These are phyloP conservation scores for Spinibarbus caldwelli DNA, from an alignment of 2,797 vertebrate genomes.

Conservation along the genomic window DNA sequence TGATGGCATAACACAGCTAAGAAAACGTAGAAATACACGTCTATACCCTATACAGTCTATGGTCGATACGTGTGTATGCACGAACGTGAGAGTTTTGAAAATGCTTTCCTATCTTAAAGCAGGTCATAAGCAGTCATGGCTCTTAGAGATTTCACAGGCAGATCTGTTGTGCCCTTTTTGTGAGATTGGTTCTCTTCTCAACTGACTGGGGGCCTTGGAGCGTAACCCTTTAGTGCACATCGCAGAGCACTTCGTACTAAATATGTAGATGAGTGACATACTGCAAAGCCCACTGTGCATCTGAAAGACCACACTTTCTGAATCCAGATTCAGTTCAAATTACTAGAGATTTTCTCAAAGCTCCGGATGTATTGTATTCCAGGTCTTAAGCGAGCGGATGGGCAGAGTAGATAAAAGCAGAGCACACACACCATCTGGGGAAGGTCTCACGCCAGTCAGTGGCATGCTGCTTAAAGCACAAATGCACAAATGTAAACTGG, in stretches of 20 bases:
- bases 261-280: conserved; percentile 23
- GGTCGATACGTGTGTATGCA: background rate
- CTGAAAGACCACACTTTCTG: conserved; percentile 15
- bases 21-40: background rate
- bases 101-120: conserved; percentile 67
- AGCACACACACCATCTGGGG: conserved; percentile 72
- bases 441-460: conserved; percentile 71
- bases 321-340: conserved; percentile 36
- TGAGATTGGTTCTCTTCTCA: conserved; percentile 16
- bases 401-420: conserved; percentile 73
- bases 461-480: conserved; percentile 37
- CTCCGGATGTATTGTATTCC: conserved; percentile 59
- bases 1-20: background rate
- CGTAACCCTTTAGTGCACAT: conserved; percentile 20
- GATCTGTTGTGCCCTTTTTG: conserved; percentile 71
- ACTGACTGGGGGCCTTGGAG: conserved; percentile 6
- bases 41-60: too few relatives aligned
- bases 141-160: conserved; percentile 69
- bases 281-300: conserved; percentile 15
- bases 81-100: background rate
- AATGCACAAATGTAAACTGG: conserved; percentile 20
- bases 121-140: conserved; percentile 76
- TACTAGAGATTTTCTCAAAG: conserved; percentile 35
- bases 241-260: background rate
- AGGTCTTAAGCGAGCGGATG: conserved; percentile 71